These are phyloP conservation scores for Nemopilema nomurai DNA, from an alignment of 30 jellyfish, hydroid and myxozoan species.

Conservation along the genomic window DNA sequence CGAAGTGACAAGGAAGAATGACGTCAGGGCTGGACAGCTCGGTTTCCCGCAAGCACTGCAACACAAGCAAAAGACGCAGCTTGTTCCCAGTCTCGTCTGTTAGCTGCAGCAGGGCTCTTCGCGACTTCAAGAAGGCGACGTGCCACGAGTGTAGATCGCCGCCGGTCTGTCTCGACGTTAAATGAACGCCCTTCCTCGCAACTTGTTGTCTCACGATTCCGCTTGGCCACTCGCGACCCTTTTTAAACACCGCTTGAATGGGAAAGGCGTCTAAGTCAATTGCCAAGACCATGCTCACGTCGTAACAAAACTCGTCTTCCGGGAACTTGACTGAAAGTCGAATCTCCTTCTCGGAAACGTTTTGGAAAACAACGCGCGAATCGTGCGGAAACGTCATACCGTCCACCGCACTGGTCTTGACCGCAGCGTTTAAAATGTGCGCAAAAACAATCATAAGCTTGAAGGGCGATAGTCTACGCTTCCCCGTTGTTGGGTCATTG, in stretches of 20 bases:
- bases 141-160: conserved; percentile 76
- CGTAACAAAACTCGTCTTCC: conserved; percentile 40
- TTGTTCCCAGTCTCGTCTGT: conserved; percentile 71
- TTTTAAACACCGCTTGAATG: conserved; percentile 9
- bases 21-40: conserved; percentile 66
- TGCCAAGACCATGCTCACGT: conserved; percentile 66
- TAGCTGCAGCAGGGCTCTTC: conserved; percentile 66
- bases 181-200: conserved; percentile 75
- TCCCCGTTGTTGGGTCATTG: conserved; percentile 17
- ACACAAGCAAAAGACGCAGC: conserved; percentile 66
- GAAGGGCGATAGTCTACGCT: conserved; percentile 68
- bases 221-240: conserved; percentile 81
- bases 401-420: conserved; percentile 10
- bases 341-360: conserved; percentile 47
- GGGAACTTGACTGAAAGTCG: conserved; percentile 57
- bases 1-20: conserved; percentile 75
- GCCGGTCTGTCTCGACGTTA: conserved; percentile 57
- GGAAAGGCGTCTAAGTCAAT: conserved; percentile 72
- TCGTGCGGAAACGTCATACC: conserved; percentile 46
- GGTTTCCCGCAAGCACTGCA: conserved; percentile 80
- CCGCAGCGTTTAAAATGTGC: conserved; percentile 39
- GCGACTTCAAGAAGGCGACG: conserved; percentile 75
- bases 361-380: conserved; percentile 56
- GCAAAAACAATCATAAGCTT: conserved; percentile 82
- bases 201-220: conserved; percentile 43